Evolutionary conservation across 92 coral and sea anemone genomes (phyloP).

Genomic region (Epizoanthus ramosus): DNA sequence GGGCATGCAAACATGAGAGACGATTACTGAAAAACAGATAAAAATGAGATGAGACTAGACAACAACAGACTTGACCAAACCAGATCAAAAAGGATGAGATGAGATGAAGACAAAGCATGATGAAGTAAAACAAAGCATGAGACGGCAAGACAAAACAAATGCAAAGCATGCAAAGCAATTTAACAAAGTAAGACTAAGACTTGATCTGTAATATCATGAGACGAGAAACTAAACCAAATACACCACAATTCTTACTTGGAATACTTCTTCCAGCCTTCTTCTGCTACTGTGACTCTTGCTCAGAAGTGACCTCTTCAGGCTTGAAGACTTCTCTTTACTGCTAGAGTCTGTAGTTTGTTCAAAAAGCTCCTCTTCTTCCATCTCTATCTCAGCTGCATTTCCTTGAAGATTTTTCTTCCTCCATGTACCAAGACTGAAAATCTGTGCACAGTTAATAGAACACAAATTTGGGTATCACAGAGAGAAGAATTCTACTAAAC

Average conservation of each 20-base stretch:
- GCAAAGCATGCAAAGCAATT: not conserved
- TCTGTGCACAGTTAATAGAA: constrained; percentile 38
- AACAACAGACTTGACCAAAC: not conserved
- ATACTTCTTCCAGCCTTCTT: constrained; percentile 84
- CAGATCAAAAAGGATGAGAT: not conserved
- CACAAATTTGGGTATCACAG: not conserved
- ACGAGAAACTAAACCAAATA: not conserved
- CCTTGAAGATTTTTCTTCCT: constrained; percentile 76
- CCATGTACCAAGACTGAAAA: constrained; percentile 82
- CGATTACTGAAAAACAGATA: too few species aligned
- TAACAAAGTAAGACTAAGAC: not conserved
- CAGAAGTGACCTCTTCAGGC: constrained; percentile 76
- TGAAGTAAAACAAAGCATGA: not conserved
- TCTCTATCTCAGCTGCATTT: constrained; percentile 67
- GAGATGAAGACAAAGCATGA: not conserved
- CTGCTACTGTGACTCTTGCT: constrained; percentile 68
- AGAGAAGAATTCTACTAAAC: too few species aligned
- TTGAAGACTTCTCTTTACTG: constrained; percentile 52
- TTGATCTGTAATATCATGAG: not conserved
- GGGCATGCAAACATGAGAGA: not conserved
- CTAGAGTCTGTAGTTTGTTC: constrained; percentile 47
- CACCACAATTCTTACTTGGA: constrained; percentile 44
- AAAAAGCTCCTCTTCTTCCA: constrained; percentile 72
- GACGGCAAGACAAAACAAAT: too few species aligned
- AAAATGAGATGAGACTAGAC: not conserved